A percentile compares a stretch with the other conserved stretches of the same genome.
These are phyloP conservation scores for Saimiri boliviensis DNA, from an alignment of 2,113 vertebrate genomes.

Conservation along the genomic window DNA sequence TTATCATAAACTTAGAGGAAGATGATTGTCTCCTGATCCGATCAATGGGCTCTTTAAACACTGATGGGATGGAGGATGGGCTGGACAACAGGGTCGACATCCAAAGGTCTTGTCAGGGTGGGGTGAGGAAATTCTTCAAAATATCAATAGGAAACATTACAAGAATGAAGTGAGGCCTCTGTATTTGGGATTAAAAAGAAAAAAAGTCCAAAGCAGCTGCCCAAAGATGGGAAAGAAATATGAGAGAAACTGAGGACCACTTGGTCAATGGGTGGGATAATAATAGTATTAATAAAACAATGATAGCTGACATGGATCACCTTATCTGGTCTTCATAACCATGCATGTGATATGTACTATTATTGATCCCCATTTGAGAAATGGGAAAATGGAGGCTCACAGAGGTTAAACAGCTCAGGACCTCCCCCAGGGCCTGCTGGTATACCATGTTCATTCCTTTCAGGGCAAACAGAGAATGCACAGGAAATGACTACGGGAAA, in stretches of 20 bases:
- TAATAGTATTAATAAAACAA: neutral
- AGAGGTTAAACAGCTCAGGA: neutral
- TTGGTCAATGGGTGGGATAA: neutral
- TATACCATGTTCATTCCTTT: neutral
- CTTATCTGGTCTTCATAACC: neutral
- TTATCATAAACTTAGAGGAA: neutral
- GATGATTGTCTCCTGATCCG: rapidly evolving
- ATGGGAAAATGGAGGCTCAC: neutral
- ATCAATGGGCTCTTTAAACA: neutral
- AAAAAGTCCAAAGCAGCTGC: neutral
- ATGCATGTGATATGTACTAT: too few relatives aligned
- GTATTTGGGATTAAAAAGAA: neutral
- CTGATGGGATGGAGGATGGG: neutral
- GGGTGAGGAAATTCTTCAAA: neutral
- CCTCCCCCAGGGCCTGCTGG: neutral
- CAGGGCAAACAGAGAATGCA: rapidly evolving
- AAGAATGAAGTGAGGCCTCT: neutral
- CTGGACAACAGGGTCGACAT: too few relatives aligned
- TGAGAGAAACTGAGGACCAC: neutral
- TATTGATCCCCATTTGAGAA: neutral
- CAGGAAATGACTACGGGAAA: neutral
- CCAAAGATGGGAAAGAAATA: neutral
- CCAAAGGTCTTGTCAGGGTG: neutral
- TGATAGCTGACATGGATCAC: neutral
- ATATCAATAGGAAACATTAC: neutral